Evolutionary conservation across 2,113 vertebrate genomes (phyloP).

Genomic region (Colossoma macropomum): DNA sequence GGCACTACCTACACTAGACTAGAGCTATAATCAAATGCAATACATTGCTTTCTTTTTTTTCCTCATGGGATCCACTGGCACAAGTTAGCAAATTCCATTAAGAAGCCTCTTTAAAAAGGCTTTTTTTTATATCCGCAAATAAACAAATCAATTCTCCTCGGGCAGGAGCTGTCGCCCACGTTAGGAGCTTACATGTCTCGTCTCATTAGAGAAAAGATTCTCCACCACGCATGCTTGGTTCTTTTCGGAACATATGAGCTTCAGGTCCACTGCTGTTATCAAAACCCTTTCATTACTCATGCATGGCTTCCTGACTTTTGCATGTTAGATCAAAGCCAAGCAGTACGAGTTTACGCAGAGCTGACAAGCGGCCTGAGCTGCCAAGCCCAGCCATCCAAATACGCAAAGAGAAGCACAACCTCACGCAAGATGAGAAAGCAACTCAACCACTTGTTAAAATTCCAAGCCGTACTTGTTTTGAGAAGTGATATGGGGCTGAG

Average conservation of each 20-base stretch:
- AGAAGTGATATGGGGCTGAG: conserved; percentile 15
- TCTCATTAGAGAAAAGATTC: not conserved
- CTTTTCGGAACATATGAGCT: not conserved
- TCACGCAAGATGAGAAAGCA: conserved; percentile 1
- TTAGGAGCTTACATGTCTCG: not conserved
- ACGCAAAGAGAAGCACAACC: not conserved
- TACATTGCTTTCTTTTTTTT: conserved; percentile 17
- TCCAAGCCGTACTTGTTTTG: conserved; percentile 10
- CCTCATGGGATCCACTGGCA: not conserved
- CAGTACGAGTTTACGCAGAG: conserved; percentile 11
- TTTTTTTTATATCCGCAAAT: conserved; percentile 21
- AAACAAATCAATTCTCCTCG: conserved; percentile 33
- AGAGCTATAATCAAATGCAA: conserved; percentile 20
- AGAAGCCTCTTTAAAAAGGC: not conserved
- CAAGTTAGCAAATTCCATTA: not conserved
- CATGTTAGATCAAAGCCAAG: not conserved
- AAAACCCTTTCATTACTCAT: not conserved
- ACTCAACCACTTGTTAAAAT: not conserved
- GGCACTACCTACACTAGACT: conserved; percentile 4
- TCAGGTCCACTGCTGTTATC: not conserved
- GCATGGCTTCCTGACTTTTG: conserved; percentile 9
- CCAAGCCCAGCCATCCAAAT: not conserved
- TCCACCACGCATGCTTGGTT: not conserved
- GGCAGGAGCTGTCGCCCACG: not conserved
- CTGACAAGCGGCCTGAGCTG: not conserved